Evolutionary conservation across 2,797 vertebrate genomes (phyloP).

Genomic region (Prionace glauca): DNA sequence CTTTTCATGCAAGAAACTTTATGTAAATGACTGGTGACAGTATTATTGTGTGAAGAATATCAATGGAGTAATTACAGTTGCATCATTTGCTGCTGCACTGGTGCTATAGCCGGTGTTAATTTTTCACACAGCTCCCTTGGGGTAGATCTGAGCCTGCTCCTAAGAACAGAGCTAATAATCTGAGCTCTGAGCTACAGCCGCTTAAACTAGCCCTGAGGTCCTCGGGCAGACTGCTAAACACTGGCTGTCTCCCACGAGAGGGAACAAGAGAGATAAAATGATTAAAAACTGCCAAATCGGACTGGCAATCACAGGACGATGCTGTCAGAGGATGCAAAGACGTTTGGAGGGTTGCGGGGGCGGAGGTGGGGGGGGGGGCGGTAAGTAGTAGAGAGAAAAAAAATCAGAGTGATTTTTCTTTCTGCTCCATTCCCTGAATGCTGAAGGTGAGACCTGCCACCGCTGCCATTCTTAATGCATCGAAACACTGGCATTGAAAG

Average conservation of each 20-base stretch:
- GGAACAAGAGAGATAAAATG: constrained; percentile 85
- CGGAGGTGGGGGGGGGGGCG: no score
- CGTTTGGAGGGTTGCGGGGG: no score
- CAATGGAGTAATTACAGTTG: constrained; percentile 99
- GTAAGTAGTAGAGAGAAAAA: constrained; percentile 40
- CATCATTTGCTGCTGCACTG: constrained; percentile 74
- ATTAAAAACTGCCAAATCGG: constrained; percentile 88
- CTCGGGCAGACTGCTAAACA: constrained; percentile 93
- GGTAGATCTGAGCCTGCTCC: constrained; percentile 84
- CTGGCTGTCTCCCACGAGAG: constrained; percentile 81
- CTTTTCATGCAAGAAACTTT: constrained; percentile 70
- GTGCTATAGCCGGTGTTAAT: constrained; percentile 82
- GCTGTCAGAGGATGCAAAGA: constrained; percentile 64
- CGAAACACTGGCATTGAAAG: not conserved
- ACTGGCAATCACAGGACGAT: constrained; percentile 82
- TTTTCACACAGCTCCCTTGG: constrained; percentile 86
- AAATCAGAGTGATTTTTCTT: constrained; percentile 62
- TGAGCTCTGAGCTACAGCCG: constrained; percentile 83
- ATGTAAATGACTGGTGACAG: constrained; percentile 99
- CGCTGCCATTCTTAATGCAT: not conserved
- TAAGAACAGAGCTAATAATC: constrained; percentile 99
- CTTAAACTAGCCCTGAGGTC: constrained; percentile 88
- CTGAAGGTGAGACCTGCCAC: constrained; percentile 38
- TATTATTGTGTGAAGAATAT: constrained; percentile 99
- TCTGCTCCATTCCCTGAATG: constrained; percentile 45